Percentiles rank a stretch among this genome's conserved stretches.
These are phyloP conservation scores for Scrobipalpa costella DNA, from an alignment of 2,888 invertebrate species.

Conservation along the genomic window DNA sequence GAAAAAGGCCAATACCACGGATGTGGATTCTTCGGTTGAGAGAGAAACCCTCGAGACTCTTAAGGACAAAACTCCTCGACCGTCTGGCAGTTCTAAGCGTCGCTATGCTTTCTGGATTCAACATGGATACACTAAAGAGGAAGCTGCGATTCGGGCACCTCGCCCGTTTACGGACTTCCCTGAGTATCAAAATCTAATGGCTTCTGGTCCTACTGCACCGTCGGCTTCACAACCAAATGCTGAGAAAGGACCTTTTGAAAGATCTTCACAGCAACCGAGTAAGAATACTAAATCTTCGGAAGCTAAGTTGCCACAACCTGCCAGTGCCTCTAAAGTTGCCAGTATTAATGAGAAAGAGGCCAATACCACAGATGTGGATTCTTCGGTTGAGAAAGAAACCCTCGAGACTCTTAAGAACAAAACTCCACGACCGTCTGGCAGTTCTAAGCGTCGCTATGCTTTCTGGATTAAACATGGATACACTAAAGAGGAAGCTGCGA, in stretches of 20 bases:
- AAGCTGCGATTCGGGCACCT: background rate
- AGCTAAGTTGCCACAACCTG: too few species aligned
- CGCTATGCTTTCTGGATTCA: background rate
- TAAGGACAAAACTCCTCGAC: too few species aligned
- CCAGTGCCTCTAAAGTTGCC: too few species aligned
- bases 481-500: background rate
- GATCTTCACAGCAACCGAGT: background rate
- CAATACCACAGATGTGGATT: too few species aligned
- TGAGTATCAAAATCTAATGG: background rate
- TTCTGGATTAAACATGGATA: background rate
- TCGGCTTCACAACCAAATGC: background rate
- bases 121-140: background rate
- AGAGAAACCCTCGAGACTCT: too few species aligned
- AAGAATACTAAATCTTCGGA: background rate
- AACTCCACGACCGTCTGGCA: background rate
- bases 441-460: background rate
- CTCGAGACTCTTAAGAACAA: too few species aligned
- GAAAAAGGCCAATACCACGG: too few species aligned
- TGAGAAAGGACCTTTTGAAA: background rate
- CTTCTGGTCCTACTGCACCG: background rate
- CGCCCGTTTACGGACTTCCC: background rate
- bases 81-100: background rate
- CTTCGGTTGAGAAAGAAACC: too few species aligned
- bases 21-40: too few species aligned
- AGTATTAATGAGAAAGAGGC: too few species aligned